Conservation (phyloP, 2,888 invertebrate species). For the Cheilosia soror region DNA sequence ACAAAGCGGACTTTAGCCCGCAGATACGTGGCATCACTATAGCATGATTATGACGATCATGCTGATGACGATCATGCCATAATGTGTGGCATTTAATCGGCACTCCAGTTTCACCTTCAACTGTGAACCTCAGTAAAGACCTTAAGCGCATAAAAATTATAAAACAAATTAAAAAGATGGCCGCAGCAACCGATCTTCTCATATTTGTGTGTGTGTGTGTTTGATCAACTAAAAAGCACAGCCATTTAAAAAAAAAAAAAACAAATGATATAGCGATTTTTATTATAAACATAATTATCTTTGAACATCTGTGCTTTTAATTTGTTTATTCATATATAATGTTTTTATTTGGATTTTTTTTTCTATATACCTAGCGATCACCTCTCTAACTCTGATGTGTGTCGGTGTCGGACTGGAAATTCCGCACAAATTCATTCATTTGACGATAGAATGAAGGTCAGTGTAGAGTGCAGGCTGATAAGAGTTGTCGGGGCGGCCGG, state of each 20-base stretch:
- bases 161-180: neutral
- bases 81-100: neutral
- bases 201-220: neutral
- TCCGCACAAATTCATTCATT: conserved; percentile 3
- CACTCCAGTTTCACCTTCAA: conserved; percentile 7
- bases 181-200: neutral
- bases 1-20: conserved; percentile 24
- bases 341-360: neutral
- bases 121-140: conserved; percentile 18
- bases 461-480: neutral
- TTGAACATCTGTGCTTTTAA: neutral
- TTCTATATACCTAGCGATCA: too few species aligned
- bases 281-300: conserved; percentile 3
- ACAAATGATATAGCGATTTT: neutral
- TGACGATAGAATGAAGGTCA: neutral
- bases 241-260: neutral
- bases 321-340: neutral
- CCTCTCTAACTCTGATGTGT: too few species aligned
- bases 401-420: neutral
- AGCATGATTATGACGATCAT: neutral
- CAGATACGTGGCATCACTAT: too few species aligned
- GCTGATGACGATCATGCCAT: neutral
- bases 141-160: neutral
- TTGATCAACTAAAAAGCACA: neutral
- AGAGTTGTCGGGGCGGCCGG: neutral